Conservation (phyloP, 1,140 invertebrate species). For the Nixonia krombeini region DNA sequence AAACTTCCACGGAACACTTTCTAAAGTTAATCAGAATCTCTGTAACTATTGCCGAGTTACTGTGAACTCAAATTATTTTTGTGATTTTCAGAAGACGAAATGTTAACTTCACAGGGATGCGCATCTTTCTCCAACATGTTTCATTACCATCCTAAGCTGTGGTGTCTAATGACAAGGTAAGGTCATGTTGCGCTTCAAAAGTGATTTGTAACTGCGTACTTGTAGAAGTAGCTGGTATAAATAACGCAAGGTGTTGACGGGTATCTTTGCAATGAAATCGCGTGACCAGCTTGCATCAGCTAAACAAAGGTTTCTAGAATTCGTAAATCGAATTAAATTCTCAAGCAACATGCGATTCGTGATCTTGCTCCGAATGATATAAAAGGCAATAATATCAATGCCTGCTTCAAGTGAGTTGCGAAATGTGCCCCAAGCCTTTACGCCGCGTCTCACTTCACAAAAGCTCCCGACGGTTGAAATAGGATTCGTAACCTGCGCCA, state of each 20-base stretch:
- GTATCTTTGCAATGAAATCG: constrained; percentile 45
- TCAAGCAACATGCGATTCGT: constrained; percentile 65
- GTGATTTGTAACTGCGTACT: not conserved
- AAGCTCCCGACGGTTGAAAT: constrained; percentile 1
- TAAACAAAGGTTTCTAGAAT: constrained; percentile 68
- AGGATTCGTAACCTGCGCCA: not conserved
- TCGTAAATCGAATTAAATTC: constrained; percentile 69
- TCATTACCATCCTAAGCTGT: too few species aligned
- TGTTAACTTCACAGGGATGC: too few species aligned
- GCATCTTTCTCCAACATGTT: too few species aligned
- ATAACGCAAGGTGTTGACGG: not conserved
- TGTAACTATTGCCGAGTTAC: too few species aligned
- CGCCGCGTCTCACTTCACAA: constrained; percentile 68
- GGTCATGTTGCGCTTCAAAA: not conserved
- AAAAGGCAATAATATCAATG: constrained; percentile 59
- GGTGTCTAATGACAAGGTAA: constrained; percentile 1
- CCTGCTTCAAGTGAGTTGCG: constrained; percentile 65
- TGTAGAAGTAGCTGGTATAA: not conserved
- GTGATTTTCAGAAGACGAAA: too few species aligned
- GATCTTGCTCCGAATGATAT: constrained; percentile 55
- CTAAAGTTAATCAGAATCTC: too few species aligned
- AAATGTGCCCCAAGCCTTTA: constrained; percentile 57
- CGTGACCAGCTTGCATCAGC: constrained; percentile 63
- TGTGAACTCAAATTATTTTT: too few species aligned
- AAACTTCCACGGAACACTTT: too few species aligned